These are phyloP conservation scores for Candidula unifasciata DNA, from an alignment of 2,888 invertebrate genomes.

Conservation along the genomic window DNA sequence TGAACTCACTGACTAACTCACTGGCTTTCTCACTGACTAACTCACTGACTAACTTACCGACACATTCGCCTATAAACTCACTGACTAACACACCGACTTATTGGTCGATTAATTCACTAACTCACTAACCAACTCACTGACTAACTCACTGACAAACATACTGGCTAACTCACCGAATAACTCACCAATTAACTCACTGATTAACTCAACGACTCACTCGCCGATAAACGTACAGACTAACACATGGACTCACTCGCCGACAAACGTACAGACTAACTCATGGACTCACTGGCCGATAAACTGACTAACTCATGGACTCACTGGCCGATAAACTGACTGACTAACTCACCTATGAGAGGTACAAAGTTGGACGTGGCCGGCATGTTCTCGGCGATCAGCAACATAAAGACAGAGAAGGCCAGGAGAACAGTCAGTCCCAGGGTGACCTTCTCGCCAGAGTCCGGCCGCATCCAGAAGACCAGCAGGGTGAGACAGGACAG, in stretches of 20 bases:
- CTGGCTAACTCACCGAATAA: not conserved
- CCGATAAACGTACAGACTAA: not conserved
- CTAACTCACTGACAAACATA: not conserved
- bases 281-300: not conserved
- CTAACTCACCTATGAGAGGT: constrained; percentile 76
- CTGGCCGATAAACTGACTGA: not conserved
- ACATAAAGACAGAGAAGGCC: constrained; percentile 78
- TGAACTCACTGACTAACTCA: not conserved
- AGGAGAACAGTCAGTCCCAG: constrained; percentile 78
- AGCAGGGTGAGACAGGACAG: constrained; percentile 78
- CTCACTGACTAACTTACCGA: not conserved
- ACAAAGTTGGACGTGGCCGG: constrained; percentile 79
- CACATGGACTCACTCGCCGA: not conserved
- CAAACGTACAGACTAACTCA: not conserved
- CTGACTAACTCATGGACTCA: not conserved
- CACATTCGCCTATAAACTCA: not conserved
- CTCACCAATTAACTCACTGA: not conserved
- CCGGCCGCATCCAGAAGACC: constrained; percentile 78
- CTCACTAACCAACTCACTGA: not conserved
- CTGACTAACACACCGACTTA: not conserved
- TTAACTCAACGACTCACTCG: not conserved
- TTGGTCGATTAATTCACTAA: no score
- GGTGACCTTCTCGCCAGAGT: constrained; percentile 78
- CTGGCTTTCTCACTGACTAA: not conserved
- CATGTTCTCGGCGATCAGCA: constrained; percentile 79